Evolutionary conservation across 2,113 vertebrate species (phyloP), one percentile per base, ranked within the genome.

Genomic region (Andinoacara biseriatus): DNA sequence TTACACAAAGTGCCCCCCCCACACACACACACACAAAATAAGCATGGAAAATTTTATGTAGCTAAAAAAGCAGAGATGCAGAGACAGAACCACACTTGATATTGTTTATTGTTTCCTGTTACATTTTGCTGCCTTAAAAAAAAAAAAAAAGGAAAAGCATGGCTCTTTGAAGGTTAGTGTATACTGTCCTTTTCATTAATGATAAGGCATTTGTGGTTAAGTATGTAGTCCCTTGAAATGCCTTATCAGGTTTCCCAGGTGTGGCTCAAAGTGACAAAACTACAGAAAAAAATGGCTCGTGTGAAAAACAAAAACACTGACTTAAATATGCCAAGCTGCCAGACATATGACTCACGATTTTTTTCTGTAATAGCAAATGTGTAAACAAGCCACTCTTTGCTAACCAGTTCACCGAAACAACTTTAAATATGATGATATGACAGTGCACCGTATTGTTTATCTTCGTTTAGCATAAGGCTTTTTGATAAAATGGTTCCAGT

Each of bases 11-110:
- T 3, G 11, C 5, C 4, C 10, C 18, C 14, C 26, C 31, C 31
- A n/a, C n/a, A n/a, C 26, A 26, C 26, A 26, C 26, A 26, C 26
- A 35, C 2, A 17, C 84, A 83, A 56, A 80, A 74, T 61, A 72
- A 59, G 29, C 9, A 5, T 17, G 5, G 69, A 43, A 76, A 49
- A 33, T 40, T 69, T 2, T 9, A 63, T 3, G 38, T 1, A 59
- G 74, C 7, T 40, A 1, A 40, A 49, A 65, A 38, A 65, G 3
- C 67, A 72, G 15, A 72, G 26, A 13, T 22, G 26, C 74, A 58
- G 13, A 17, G 24, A 65, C 22, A 46, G 35, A 0, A 15, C 43
- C 29, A 72, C 13, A 20, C 65, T 69, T 69, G 10, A 52, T 29
- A 7, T 7, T 18, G 49, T 3, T 18, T 14, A 18, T 52, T 52